Conservation (phyloP, 2,888 invertebrate genomes). For the Melieria picta region DNA sequence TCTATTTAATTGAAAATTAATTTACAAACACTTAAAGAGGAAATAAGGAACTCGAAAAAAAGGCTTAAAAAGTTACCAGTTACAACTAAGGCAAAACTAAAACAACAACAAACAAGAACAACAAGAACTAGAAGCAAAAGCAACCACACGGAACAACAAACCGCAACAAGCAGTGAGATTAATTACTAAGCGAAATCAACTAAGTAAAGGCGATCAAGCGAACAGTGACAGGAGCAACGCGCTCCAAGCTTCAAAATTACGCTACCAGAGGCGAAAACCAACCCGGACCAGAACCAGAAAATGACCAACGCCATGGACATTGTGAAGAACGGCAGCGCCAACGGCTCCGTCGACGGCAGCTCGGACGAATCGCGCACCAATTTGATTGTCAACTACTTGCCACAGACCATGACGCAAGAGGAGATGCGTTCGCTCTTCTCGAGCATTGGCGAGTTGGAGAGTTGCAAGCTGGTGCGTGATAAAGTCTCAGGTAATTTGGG, state of each 20-base stretch:
- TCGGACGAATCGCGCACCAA: constrained; percentile 96
- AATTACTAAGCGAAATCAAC: constrained; percentile 36
- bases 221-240: neutral
- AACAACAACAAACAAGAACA: too few relatives aligned
- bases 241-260: constrained; percentile 46
- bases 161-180: constrained; percentile 32
- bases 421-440: constrained; percentile 94
- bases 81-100: too few relatives aligned
- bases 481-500: constrained; percentile 85
- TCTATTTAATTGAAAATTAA: constrained; percentile 45
- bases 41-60: constrained; percentile 35
- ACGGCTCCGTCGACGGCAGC: constrained; percentile 70
- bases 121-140: constrained; percentile 24
- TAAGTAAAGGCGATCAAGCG: constrained; percentile 39
- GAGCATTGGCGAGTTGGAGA: constrained; percentile 95
- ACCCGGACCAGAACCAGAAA: constrained; percentile 44
- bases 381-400: constrained; percentile 94
- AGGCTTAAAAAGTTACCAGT: constrained; percentile 25
- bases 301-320: constrained; percentile 71
- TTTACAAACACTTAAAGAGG: constrained; percentile 39
- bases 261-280: constrained; percentile 44
- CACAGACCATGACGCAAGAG: constrained; percentile 94
- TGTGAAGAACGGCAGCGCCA: constrained; percentile 79
- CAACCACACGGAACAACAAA: constrained; percentile 33
- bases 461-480: constrained; percentile 96